These are phyloP conservation scores for Orchesella cincta DNA, from an alignment of 1,140 invertebrate species.

Conservation along the genomic window DNA sequence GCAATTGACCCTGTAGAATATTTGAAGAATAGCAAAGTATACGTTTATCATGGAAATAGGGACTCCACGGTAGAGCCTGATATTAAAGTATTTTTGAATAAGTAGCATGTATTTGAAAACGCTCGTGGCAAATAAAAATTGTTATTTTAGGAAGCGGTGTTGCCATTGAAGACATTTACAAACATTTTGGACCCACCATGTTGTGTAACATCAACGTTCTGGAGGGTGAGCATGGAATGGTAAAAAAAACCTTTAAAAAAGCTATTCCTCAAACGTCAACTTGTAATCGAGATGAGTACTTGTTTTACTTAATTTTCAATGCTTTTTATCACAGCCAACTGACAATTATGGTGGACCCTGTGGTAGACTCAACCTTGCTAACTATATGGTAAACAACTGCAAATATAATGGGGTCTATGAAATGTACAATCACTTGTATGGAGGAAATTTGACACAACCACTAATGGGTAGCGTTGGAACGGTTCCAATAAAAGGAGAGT, in stretches of 20 bases:
- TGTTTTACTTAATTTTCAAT: too few relatives aligned
- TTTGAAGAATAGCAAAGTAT: slow-evolving; percentile 14
- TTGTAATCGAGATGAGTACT: too few relatives aligned
- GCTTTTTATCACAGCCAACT: slow-evolving; percentile 20
- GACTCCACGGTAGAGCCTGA: slow-evolving; percentile 29
- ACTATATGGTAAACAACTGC: slow-evolving; percentile 29
- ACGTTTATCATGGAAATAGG: slow-evolving; percentile 31
- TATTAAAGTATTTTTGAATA: slow-evolving; percentile 6
- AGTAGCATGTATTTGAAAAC: background rate
- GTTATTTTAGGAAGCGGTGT: background rate
- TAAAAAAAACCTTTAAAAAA: background rate
- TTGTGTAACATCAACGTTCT: background rate
- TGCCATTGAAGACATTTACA: slow-evolving; percentile 16
- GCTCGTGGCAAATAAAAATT: background rate
- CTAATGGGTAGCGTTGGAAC: background rate
- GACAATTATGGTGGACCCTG: slow-evolving; percentile 34
- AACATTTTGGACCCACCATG: background rate
- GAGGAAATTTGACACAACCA: slow-evolving; percentile 24
- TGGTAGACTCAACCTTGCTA: background rate
- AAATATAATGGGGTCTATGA: slow-evolving; percentile 32
- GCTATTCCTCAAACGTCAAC: background rate
- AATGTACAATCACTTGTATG: slow-evolving; percentile 35
- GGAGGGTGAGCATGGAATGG: slow-evolving; percentile 19
- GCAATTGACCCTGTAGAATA: slow-evolving; percentile 6
- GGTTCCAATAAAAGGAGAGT: slow-evolving; percentile 13